Evolutionary conservation across 2,888 invertebrate genomes (phyloP).

Genomic region (Scaptomyza parva): DNA sequence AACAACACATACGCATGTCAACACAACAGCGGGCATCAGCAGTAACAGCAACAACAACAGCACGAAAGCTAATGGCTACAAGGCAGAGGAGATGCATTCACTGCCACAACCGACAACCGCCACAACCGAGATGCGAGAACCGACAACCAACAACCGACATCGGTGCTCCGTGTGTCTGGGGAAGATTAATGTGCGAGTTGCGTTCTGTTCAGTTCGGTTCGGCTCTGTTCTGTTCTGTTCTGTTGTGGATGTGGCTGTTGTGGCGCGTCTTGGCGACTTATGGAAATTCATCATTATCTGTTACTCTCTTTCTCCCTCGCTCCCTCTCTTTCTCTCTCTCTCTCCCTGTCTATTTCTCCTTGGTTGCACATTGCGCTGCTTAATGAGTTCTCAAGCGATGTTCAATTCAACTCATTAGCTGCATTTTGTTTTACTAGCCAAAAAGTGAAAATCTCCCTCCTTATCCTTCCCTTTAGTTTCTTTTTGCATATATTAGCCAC

Average conservation of each 20-base stretch:
- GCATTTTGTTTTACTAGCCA: constrained; percentile 73
- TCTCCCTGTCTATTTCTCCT: neutral
- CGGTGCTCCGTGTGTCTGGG: constrained; percentile 63
- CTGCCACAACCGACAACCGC: constrained; percentile 28
- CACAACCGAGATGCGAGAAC: constrained; percentile 24
- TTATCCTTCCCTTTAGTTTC: constrained; percentile 37
- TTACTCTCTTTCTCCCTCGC: constrained; percentile 5
- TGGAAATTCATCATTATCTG: constrained; percentile 83
- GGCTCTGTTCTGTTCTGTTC: constrained; percentile 40
- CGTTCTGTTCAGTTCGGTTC: constrained; percentile 53
- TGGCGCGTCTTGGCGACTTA: constrained; percentile 76
- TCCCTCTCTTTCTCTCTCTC: neutral
- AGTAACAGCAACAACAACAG: constrained; percentile 10
- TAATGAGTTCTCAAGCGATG: constrained; percentile 81
- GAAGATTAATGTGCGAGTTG: constrained; percentile 82
- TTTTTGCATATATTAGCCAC: constrained; percentile 62
- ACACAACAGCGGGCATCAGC: constrained; percentile 71
- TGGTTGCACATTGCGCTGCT: constrained; percentile 56
- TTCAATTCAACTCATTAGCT: constrained; percentile 79
- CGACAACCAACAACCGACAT: constrained; percentile 23
- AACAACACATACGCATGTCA: constrained; percentile 78
- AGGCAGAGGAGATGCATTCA: constrained; percentile 51
- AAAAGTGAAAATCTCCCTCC: constrained; percentile 63
- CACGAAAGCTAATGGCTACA: constrained; percentile 57
- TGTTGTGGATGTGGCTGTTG: constrained; percentile 26